A percentile compares a stretch with the other conserved stretches of the same genome.
Conservation (phyloP, 2,888 invertebrate genomes). For the Trissonchulus latispiculum region DNA sequence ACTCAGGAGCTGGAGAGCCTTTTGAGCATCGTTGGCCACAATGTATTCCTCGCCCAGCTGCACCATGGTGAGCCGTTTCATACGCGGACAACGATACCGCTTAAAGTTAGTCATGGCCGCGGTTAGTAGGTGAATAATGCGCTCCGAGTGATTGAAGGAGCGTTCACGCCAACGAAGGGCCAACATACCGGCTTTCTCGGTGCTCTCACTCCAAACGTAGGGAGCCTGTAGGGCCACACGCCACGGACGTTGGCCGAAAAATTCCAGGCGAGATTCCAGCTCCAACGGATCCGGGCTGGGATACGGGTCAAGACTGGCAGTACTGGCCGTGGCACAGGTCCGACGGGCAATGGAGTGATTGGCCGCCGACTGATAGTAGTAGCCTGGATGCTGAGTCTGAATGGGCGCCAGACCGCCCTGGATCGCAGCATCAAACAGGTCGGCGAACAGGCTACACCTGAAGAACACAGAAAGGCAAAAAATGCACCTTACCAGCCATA, state of each 20-base stretch:
- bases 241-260: constrained; percentile 89
- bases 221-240: constrained; percentile 52
- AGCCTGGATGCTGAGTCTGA: constrained; percentile 92
- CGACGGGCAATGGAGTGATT: constrained; percentile 64
- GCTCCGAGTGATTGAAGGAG: background rate
- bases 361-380: constrained; percentile 91
- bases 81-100: constrained; percentile 28
- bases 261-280: constrained; percentile 58
- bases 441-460: constrained; percentile 62
- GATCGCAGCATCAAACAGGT: constrained; percentile 93
- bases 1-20: constrained; percentile 21
- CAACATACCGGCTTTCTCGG: constrained; percentile 21
- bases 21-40: background rate
- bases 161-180: constrained; percentile 20
- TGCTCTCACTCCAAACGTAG: background rate
- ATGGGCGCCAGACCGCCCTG: constrained; percentile 78
- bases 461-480: too few relatives aligned
- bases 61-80: constrained; percentile 21
- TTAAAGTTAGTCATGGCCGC: constrained; percentile 35
- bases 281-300: constrained; percentile 56
- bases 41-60: constrained; percentile 29
- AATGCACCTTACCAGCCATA: too few relatives aligned
- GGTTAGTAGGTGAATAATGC: constrained; percentile 32
- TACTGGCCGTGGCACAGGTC: constrained; percentile 21
- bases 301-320: constrained; percentile 37